Evolutionary conservation across 1,140 invertebrate genomes (phyloP), one percentile per base, ranked within the genome.

Genomic region (Popillia japonica): DNA sequence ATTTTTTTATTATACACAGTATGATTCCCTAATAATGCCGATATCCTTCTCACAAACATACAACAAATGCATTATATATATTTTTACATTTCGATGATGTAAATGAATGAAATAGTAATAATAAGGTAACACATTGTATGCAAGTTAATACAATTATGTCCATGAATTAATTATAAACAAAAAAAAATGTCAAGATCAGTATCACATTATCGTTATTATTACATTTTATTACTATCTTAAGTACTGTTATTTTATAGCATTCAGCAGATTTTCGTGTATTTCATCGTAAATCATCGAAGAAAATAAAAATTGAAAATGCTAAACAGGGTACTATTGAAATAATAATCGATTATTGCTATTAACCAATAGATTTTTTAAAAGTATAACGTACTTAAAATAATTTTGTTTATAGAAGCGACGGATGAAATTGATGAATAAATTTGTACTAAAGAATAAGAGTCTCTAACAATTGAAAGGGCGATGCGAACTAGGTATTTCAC

Each of bases 41-140:
- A 68, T 23, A 27, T 68, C 8, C 14, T 55, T 55, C 48, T 7
- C 48, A 55, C 48, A 55, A 55, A 68, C 61, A 68, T 68, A 68
- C 61, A 68, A 68, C 61, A 68, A 68, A 68, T 68, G 61, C 61
- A 68, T 34, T 68, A 34, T 10, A 34, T 34, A n/a, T 48, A 68
- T 9, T n/a, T n/a, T n/a, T n/a, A n/a, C 22, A 22, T 7, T 22
- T 7, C 17, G 22, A 68, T 68, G 27, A 68, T 17, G 20, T 8
- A 22, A 22, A 20, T 22, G 11, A 68, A 34, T 68, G 61, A 68
- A 68, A 68, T 27, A 7, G 11, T 17, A 14, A 48, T 48, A 48
- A 48, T 48, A 48, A 48, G 4, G 10, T 48, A 17, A 48, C 44
- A 48, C 10, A 48, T 48, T 48, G n/a, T n/a, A n/a, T n/a, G 44